Evolutionary conservation across 2,797 vertebrate species (phyloP), one percentile per base, ranked within the genome.

Genomic region (Danionella dracula): DNA sequence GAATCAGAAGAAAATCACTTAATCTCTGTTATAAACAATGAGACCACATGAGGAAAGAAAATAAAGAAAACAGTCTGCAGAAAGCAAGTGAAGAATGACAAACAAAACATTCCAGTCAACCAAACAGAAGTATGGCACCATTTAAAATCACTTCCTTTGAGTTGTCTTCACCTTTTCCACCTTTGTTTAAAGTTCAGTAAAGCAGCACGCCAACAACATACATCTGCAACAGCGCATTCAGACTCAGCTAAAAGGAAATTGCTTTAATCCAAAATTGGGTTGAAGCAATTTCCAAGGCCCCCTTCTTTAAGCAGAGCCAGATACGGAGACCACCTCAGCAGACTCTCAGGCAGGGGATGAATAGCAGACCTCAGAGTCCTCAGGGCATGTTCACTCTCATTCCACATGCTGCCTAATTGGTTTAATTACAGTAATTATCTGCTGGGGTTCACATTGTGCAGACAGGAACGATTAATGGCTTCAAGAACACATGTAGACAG

Each of bases 401-500:
- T 83, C 87, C 85, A 86, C 88, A 84, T 84, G 84, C 82, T 82
- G 79, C 82, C 83, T 89, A 90, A 90, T 89, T 89, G 86, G 81
- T 87, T 88, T 90, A 91, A 90, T 90, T 87, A 87, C 83, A 61
- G 74, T 88, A 86, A 91, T 91, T 91, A 90, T 90, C 87, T 87
- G 80, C 87, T 86, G 87, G 84, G 86, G 85, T 88, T 85, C 87
- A 80, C 82, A 80, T 86, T 86, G 84, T 79, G 84, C 83, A 78
- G 73, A 75, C 62, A 73, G 70, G 82, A 80, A 85, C 82, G 84
- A 90, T 89, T 89, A 90, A 89, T 89, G 84, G 82, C 78, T 84
- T 83, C 80, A 76, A 82, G 84, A 89, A 87, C 86, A 83, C 81
- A 88, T 83, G 84, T 83, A 84, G 86, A 88, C 89, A 87, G 81